Base-by-base conservation (phyloP, 2,797 vertebrate species). In the Novumbra hubbsi region DNA sequence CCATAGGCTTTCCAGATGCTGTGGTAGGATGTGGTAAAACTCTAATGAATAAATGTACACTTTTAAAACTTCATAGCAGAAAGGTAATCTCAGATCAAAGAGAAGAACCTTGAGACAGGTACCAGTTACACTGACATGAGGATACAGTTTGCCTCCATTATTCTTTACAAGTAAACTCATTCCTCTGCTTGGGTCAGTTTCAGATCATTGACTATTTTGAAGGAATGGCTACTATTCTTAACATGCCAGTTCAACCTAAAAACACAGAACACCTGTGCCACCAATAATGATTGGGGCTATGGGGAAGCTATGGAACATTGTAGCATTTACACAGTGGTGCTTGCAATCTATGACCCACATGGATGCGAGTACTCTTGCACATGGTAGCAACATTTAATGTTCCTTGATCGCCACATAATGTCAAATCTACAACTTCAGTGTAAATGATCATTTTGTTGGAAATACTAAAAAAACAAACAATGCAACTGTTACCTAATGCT, bases 1-100 rank as follows among this genome's bases (percentile, higher is more conserved):
- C 63, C 41, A 71, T 70, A 55, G 72, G 73, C 72, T 74, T 72
- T 71, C 80, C 85, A 85, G 84, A 88, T 87, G 88, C 80, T 73
- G 82, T 52, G 71, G 62, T 79, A 81, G 87, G 88, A 88, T 85
- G 87, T 76, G 85, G 86, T 86, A 55, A 67, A 74, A 74, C 71
- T 62, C 72, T 84, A 86, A 83, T 87, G 89, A 90, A 88, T 84
- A 86, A 17, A 86, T 83, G 85, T 88, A 87, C 85, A 87, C 85
- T 88, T 87, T 90, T 86, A 87, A 85, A 83, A 81, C 77, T 70
- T 70, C 76, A 68, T 76, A 82, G 69, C 70, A 84, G 85, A 83
- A 81, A 83, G 76, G 82, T 75, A 72, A 73, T 72, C 50, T 76
- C 24, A 62, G 79, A 85, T 85, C 72, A 85, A 83, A 87, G 83